These are phyloP conservation scores for Palythoa grandis DNA, from an alignment of 92 coral and sea anemone genomes.

Conservation along the genomic window DNA sequence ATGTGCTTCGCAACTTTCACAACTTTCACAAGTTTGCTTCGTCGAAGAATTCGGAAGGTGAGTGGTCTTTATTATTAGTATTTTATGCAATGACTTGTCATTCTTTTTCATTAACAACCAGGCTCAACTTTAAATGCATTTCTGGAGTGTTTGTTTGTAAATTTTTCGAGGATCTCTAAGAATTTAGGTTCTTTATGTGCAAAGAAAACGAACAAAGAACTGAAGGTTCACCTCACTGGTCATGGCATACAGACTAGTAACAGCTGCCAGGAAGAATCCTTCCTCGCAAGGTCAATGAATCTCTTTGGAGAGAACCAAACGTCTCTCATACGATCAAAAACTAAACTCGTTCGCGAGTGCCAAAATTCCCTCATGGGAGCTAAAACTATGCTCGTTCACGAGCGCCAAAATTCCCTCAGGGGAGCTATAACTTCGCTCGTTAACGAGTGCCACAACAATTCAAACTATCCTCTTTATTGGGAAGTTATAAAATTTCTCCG, in stretches of 20 bases:
- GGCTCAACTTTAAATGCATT: constrained; percentile 2
- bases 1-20: background rate
- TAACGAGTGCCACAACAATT: too few species aligned
- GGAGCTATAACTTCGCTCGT: too few species aligned
- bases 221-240: background rate
- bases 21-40: background rate
- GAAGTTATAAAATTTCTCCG: too few species aligned
- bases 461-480: too few species aligned
- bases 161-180: background rate
- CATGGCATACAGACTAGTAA: background rate
- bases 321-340: background rate
- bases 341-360: too few species aligned
- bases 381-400: too few species aligned
- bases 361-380: too few species aligned
- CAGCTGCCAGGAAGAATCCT: background rate
- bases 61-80: background rate
- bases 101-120: constrained; percentile 4
- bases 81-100: constrained; percentile 7
- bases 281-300: constrained; percentile 13
- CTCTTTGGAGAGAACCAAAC: background rate
- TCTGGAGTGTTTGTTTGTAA: constrained; percentile 11
- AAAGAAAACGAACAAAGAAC: constrained; percentile 5
- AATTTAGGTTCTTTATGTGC: constrained; percentile 1
- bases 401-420: too few species aligned
- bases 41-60: constrained; percentile 1